Evolutionary conservation across 2,797 vertebrate species (phyloP).

Genomic region (Galaxias olidus): DNA sequence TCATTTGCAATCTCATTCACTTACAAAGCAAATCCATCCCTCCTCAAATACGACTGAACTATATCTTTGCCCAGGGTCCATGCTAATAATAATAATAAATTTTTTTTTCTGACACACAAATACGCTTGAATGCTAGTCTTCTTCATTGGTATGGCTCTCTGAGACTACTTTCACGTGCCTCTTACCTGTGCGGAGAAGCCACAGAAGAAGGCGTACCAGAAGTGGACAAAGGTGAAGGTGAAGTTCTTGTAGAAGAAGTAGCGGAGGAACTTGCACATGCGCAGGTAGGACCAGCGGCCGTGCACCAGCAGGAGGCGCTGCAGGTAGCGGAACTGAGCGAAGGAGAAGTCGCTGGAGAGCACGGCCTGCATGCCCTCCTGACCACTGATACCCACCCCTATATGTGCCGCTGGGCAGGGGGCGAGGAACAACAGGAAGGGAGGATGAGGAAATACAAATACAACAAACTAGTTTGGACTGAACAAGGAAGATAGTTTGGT

Average conservation of each 20-base stretch:
- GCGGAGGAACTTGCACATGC: conserved; percentile 93
- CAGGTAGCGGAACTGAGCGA: conserved; percentile 93
- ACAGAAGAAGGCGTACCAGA: conserved; percentile 96
- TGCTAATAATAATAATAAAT: neutral
- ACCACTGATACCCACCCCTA: conserved; percentile 91
- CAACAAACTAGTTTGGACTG: no score
- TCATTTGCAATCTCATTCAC: neutral
- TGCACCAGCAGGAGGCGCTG: conserved; percentile 93
- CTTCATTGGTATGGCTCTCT: neutral
- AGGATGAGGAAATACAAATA: neutral
- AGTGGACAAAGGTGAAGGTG: conserved; percentile 91
- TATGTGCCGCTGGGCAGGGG: conserved; percentile 82
- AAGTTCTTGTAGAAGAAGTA: conserved; percentile 99
- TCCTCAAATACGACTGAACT: no score
- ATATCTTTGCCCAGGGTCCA: neutral
- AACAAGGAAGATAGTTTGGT: no score
- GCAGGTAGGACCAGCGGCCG: conserved; percentile 93
- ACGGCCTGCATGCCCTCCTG: conserved; percentile 95
- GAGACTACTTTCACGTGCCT: neutral
- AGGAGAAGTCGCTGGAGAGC: conserved; percentile 89
- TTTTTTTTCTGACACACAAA: no score
- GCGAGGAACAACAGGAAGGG: neutral
- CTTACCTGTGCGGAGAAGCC: conserved; percentile 97
- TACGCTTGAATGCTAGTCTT: no score
- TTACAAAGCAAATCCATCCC: neutral